Percentiles rank a stretch among this genome's conserved stretches.
phyloP scores from a whole-genome alignment of 2,113 vertebrate genomes.

The Lucifuga dentata region DNA sequence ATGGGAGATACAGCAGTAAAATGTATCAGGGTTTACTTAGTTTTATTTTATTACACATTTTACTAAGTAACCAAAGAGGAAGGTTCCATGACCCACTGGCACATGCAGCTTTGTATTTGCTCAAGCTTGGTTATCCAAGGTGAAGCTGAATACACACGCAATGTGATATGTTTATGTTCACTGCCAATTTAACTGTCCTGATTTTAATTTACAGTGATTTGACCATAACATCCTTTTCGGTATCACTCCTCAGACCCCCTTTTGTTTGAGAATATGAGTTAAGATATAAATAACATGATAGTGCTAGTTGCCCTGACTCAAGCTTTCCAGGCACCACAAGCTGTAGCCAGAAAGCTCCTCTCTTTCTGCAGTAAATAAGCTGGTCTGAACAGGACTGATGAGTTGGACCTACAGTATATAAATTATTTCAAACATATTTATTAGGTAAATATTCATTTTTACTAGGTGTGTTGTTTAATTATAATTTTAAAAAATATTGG shows the following conservation, averaged over 20 bases:
- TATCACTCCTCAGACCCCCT: neutral
- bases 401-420: too few species aligned
- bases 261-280: neutral
- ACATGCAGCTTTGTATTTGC: constrained; percentile 6
- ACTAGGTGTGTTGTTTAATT: too few species aligned
- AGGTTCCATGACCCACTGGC: neutral
- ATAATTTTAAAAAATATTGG: too few species aligned
- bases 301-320: neutral
- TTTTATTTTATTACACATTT: neutral
- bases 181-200: too few species aligned
- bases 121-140: neutral
- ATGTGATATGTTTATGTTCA: neutral
- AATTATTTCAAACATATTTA: too few species aligned
- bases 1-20: constrained; percentile 7
- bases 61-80: neutral
- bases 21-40: neutral
- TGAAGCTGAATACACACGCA: neutral
- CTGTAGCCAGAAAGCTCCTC: too few species aligned
- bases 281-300: too few species aligned
- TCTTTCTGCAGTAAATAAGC: too few species aligned
- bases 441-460: too few species aligned
- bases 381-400: too few species aligned
- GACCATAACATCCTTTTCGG: neutral
- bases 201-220: neutral
- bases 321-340: too few species aligned